Evolutionary conservation across 2,888 invertebrate genomes (phyloP), one percentile per base, ranked within the genome.

Genomic region (Hirtodrosophila trivittata): DNA sequence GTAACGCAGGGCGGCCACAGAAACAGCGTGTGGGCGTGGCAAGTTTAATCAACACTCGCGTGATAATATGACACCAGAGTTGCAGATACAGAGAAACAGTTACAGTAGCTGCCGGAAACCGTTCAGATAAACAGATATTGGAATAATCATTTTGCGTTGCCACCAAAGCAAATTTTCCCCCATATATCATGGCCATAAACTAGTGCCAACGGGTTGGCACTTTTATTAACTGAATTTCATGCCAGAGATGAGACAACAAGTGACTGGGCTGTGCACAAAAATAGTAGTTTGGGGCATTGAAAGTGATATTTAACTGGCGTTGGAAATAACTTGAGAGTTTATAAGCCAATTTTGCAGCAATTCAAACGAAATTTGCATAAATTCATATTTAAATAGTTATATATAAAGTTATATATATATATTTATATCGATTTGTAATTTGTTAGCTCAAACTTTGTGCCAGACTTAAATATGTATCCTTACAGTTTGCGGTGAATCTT

Each of bases 21-120:
- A 28, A 42, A 49, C 54, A 63, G 21, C 30, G 39, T 43, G 49
- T 42, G 59, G 49, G 60, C 56, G 66, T 63, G 43, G 33, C 21
- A 13, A 9, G 16, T 54, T 45, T 52, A 68, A 64, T 50, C 64
- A 67, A 46, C 32, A 37, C 10, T 39, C 28, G 32, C 37, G 43
- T 13, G 21, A 38, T 42, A 35, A 16, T 50, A 21, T 32, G 26
- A 8, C 12, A 25, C 46, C 35, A 39, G 16, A 18, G 1, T 28
- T 28, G 21, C 39, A 18, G 10, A 12, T 35, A 12, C 18, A 38
- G 30, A 32, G 16, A 14, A 38, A 49, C 63, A 38, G 28, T 49
- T 9, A 28, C 28, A 42, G 28, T 21, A 0, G 21, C 28, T 13
- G 32, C 39, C 16, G 21, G 9, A 16, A 33, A 14, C 41, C 10